These are phyloP conservation scores for Peromyscus nudipes DNA, from an alignment of 2,797 vertebrate species.

Conservation along the genomic window DNA sequence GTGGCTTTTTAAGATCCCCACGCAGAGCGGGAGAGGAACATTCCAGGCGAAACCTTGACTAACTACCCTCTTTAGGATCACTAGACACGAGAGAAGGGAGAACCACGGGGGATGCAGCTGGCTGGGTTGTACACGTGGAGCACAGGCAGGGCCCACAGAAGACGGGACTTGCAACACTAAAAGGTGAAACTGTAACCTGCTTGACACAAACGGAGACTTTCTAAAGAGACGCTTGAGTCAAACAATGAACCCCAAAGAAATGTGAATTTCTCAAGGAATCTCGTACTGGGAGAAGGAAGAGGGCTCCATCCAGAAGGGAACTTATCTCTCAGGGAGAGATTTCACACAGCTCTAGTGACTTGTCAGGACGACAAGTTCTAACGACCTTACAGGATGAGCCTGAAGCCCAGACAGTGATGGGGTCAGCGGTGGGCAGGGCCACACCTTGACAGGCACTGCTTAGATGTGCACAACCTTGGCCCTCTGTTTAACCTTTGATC, in stretches of 20 bases:
- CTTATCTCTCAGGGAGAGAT: background rate
- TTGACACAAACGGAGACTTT: background rate
- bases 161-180: background rate
- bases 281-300: background rate
- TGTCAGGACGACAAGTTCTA: background rate
- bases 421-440: background rate
- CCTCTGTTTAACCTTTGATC: background rate
- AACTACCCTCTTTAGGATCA: background rate
- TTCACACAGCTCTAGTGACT: background rate
- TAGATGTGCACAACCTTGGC: no score
- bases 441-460: background rate
- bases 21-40: background rate
- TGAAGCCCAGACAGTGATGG: background rate
- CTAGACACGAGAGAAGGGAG: no score
- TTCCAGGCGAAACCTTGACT: accelerated
- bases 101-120: accelerated
- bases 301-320: background rate
- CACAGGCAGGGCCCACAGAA: background rate
- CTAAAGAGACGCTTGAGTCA: background rate
- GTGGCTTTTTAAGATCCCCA: background rate
- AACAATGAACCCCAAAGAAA: background rate
- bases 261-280: background rate
- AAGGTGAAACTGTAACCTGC: background rate
- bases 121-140: background rate
- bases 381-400: background rate